Evolutionary conservation across 2,797 vertebrate species (phyloP).

Genomic region (Notoglanidium macrostoma): DNA sequence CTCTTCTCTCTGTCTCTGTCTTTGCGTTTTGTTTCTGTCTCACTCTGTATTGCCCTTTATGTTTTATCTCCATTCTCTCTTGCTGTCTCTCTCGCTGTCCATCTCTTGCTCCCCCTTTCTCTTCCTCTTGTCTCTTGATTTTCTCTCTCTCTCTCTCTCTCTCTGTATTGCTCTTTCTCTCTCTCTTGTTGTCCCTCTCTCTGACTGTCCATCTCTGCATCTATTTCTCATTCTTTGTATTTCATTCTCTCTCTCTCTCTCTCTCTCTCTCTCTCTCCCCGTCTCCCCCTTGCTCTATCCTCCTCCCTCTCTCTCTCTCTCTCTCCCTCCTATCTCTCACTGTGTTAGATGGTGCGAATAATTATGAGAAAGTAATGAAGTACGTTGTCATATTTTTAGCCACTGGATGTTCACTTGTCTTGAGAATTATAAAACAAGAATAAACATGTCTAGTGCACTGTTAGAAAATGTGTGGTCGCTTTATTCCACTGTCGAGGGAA

Average conservation of each 20-base stretch:
- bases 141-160: no score
- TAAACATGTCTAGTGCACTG: neutral
- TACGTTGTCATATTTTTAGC: neutral
- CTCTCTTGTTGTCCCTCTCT: constrained; percentile 26
- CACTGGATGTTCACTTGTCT: neutral
- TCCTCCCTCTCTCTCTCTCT: neutral
- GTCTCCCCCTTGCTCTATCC: no score
- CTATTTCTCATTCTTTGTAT: neutral
- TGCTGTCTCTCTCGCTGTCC: neutral
- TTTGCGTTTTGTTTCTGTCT: no score
- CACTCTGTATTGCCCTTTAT: no score
- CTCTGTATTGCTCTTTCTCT: neutral
- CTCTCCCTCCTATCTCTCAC: neutral
- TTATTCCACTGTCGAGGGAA: neutral
- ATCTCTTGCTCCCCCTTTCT: neutral
- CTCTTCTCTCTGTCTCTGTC: no score
- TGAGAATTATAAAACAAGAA: neutral
- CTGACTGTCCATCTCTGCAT: constrained; percentile 34
- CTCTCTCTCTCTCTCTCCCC: neutral
- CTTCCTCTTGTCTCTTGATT: no score
- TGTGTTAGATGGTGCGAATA: neutral
- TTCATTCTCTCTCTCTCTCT: constrained; percentile 29
- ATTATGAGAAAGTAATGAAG: constrained; percentile 22
- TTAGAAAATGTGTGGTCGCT: no score
- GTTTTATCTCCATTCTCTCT: neutral